A percentile compares a stretch with the other conserved stretches of the same genome.
phyloP scores from a whole-genome alignment of 2,888 invertebrate species.

The Heliconius sara region DNA sequence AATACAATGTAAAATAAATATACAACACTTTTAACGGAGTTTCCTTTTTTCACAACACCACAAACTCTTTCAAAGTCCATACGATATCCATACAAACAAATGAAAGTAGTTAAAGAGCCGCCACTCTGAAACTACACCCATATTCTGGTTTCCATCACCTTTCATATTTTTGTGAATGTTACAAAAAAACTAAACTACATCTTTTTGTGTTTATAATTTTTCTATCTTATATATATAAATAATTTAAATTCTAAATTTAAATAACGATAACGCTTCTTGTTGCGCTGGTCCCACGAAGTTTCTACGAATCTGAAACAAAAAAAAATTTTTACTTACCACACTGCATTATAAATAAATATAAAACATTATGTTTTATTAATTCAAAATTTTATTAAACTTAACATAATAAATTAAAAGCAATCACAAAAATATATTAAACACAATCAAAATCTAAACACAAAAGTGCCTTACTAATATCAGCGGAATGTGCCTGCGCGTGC shows the following conservation, averaged over 20 bases:
- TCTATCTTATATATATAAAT: conserved; percentile 3
- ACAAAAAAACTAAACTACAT: conserved; percentile 48
- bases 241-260: not conserved
- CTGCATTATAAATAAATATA: no score
- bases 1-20: not conserved
- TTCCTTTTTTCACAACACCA: conserved; percentile 43
- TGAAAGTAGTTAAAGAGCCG: conserved; percentile 63
- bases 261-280: conserved; percentile 18
- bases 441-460: not conserved
- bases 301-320: conserved; percentile 22
- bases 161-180: conserved; percentile 53
- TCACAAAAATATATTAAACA: not conserved
- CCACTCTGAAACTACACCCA: conserved; percentile 69
- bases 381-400: not conserved
- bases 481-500: conserved; percentile 24
- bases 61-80: conserved; percentile 31
- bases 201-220: conserved; percentile 15
- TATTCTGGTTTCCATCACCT: conserved; percentile 51
- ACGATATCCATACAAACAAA: conserved; percentile 41
- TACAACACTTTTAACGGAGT: conserved; percentile 20
- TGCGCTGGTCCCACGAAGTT: conserved; percentile 6
- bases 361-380: not conserved
- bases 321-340: not conserved
- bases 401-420: no score
- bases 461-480: not conserved